Conservation (phyloP, 1,140 invertebrate genomes). For the Drosophila rhopaloa region DNA sequence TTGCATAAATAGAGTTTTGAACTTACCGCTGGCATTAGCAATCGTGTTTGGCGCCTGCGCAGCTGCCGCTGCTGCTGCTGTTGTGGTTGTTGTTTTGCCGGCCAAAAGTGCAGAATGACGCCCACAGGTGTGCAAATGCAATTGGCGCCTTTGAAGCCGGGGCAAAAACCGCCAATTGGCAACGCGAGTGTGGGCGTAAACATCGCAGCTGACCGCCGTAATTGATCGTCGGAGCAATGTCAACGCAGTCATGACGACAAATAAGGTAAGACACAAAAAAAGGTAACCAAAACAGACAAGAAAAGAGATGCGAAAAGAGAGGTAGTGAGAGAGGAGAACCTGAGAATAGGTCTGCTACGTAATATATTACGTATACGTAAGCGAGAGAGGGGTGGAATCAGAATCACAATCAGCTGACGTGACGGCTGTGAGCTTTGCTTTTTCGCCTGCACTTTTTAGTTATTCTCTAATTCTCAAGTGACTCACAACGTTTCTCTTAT, state of each 20-base stretch:
- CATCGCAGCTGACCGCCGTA: conserved; percentile 41
- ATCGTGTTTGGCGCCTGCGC: conserved; percentile 57
- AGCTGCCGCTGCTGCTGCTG: conserved; percentile 46
- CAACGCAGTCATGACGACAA: conserved; percentile 66
- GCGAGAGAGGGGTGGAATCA: not conserved
- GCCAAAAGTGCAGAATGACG: conserved; percentile 35
- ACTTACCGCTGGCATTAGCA: conserved; percentile 65
- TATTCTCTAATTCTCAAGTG: conserved; percentile 62
- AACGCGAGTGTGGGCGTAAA: conserved; percentile 46
- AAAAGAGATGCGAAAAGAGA: conserved; percentile 1
- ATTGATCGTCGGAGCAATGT: conserved; percentile 55
- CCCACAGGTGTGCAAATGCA: conserved; percentile 32
- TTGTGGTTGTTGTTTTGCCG: conserved; percentile 45
- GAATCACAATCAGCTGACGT: conserved; percentile 56
- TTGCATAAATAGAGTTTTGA: conserved; percentile 61
- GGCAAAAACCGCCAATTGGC: conserved; percentile 56
- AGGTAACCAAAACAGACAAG: conserved; percentile 62
- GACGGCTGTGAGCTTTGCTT: conserved; percentile 36
- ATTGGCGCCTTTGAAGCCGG: conserved; percentile 74
- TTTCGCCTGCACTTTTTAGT: conserved; percentile 75
- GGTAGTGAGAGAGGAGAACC: conserved; percentile 21
- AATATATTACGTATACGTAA: conserved; percentile 6
- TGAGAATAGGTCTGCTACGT: conserved; percentile 22
- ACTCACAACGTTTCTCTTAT: conserved; percentile 60
- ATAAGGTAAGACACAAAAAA: conserved; percentile 56